Evolutionary conservation across 2,113 vertebrate genomes (phyloP).

Genomic region (Camelus dromedarius): DNA sequence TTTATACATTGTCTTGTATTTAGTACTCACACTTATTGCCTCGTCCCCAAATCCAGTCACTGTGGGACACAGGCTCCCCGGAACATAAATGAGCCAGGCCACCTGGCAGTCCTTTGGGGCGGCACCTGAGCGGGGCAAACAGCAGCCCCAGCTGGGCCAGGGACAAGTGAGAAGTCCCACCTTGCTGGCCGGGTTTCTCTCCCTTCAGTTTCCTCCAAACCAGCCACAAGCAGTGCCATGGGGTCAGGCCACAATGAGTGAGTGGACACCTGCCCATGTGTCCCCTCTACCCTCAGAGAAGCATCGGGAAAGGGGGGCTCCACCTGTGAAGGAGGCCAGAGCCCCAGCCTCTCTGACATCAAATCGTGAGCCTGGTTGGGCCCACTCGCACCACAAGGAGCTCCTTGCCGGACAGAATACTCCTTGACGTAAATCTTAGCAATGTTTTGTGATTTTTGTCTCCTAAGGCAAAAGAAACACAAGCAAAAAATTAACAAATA

Average conservation of each 20-base stretch:
- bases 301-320: accelerated
- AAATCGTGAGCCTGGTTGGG: accelerated
- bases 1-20: too few species aligned
- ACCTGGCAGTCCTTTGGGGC: accelerated
- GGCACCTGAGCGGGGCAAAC: not conserved
- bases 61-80: accelerated
- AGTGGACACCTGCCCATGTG: accelerated
- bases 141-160: not conserved
- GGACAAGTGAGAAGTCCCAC: accelerated
- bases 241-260: accelerated
- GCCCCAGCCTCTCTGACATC: accelerated
- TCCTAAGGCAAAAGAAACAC: not conserved
- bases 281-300: accelerated
- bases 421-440: not conserved
- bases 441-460: not conserved
- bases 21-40: not conserved
- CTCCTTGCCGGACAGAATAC: accelerated
- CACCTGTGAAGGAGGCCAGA: too few species aligned
- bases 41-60: not conserved
- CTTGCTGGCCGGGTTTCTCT: not conserved
- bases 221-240: accelerated
- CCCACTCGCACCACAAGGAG: accelerated
- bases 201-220: not conserved
- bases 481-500: not conserved
- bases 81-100: accelerated